Evolutionary conservation across 2,797 vertebrate species (phyloP).

Genomic region (Gadopsis marmoratus): DNA sequence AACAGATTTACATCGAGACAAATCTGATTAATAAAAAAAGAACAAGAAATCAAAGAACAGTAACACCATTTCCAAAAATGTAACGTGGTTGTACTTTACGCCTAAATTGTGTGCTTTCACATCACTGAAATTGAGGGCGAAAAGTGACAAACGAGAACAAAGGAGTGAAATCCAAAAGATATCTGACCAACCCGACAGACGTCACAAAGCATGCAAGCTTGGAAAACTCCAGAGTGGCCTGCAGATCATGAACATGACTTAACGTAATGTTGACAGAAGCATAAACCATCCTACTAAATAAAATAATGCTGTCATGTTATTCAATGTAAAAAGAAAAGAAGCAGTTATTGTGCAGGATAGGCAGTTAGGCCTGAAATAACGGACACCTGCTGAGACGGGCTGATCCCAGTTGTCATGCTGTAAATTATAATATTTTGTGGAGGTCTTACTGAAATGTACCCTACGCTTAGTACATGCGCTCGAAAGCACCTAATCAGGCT

Average conservation of each 20-base stretch:
- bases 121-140: neutral
- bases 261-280: neutral
- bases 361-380: neutral
- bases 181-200: neutral
- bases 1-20: constrained; percentile 26
- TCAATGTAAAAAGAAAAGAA: constrained; percentile 15
- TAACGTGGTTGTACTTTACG: constrained; percentile 5
- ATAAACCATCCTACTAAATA: constrained; percentile 9
- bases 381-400: neutral
- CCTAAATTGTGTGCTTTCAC: constrained; percentile 9
- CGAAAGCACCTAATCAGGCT: constrained; percentile 18
- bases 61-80: neutral
- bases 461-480: neutral
- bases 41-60: constrained; percentile 33
- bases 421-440: neutral
- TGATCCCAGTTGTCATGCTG: constrained; percentile 19
- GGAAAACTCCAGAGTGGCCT: constrained; percentile 11
- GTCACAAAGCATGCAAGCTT: constrained; percentile 14
- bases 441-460: constrained; percentile 18
- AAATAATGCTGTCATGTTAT: constrained; percentile 12
- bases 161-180: constrained; percentile 1
- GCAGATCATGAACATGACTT: constrained; percentile 13
- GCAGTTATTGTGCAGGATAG: neutral
- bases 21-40: constrained; percentile 4
- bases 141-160: neutral